Conservation (phyloP, 2,797 vertebrate genomes). For the Pangasius larnaudii region DNA sequence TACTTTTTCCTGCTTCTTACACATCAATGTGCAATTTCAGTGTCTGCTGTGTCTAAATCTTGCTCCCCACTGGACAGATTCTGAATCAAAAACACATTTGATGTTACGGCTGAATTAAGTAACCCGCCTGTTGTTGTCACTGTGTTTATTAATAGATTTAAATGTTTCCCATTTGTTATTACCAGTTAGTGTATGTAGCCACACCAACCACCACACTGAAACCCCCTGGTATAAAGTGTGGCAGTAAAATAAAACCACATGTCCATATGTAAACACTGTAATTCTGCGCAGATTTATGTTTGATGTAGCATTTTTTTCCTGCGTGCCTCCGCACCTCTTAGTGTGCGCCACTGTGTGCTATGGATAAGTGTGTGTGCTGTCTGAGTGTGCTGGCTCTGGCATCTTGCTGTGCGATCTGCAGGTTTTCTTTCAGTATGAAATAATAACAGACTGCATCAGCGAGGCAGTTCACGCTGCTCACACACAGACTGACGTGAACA, state of each 20-base stretch:
- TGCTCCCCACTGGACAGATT: background rate
- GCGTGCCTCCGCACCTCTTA: background rate
- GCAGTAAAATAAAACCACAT: background rate
- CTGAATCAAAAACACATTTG: background rate
- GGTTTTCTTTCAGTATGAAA: conserved; percentile 64
- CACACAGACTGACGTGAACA: conserved; percentile 67
- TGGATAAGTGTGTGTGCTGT: background rate
- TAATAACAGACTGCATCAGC: conserved; percentile 76
- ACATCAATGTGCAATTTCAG: background rate
- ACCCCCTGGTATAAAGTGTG: background rate
- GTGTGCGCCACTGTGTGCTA: background rate
- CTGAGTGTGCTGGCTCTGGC: conserved; percentile 22
- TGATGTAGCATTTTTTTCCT: background rate
- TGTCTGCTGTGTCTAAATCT: background rate
- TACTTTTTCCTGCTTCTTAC: background rate
- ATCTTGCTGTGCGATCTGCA: conserved; percentile 30
- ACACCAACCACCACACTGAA: background rate
- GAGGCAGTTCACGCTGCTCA: conserved; percentile 63
- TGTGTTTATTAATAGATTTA: background rate
- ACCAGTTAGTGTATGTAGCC: background rate
- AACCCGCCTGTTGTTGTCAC: background rate
- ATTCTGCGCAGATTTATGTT: background rate
- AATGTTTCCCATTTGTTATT: background rate
- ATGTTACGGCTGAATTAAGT: background rate
- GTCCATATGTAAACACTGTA: background rate